Percentiles rank a stretch among this genome's conserved stretches.
Evolutionary conservation across 2,113 vertebrate species (phyloP).

Genomic region (Neotragus pygmaeus): DNA sequence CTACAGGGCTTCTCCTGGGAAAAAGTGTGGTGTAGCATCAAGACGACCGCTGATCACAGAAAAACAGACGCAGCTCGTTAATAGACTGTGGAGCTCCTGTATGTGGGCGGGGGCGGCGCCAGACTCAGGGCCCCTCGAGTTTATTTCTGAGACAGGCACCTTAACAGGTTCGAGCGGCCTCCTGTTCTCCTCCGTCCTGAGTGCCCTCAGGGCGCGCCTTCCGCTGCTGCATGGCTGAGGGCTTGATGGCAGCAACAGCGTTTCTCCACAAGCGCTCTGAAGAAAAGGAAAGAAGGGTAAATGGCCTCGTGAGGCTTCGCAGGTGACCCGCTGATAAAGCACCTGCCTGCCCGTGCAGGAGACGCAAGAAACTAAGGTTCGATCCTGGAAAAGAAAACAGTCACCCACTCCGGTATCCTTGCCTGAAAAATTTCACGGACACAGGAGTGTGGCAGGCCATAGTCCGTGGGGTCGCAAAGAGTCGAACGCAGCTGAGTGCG

Average conservation of each 20-base stretch:
- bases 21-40: fast-evolving
- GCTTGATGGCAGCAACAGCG: not conserved
- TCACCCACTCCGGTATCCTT: fast-evolving
- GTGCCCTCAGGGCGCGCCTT: not conserved
- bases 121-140: not conserved
- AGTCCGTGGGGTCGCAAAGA: not conserved
- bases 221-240: not conserved
- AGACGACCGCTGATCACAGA: not conserved
- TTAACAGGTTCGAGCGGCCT: fast-evolving
- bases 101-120: fast-evolving
- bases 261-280: not conserved
- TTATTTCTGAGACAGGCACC: fast-evolving
- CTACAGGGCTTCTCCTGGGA: not conserved
- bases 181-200: not conserved
- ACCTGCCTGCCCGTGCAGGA: fast-evolving
- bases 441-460: not conserved
- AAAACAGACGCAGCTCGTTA: fast-evolving
- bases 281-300: not conserved
- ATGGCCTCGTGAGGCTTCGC: not conserved
- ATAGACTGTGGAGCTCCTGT: fast-evolving
- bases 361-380: not conserved
- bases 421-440: not conserved
- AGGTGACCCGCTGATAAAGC: fast-evolving
- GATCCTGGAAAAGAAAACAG: fast-evolving
- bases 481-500: not conserved